A percentile compares a stretch with the other conserved stretches of the same genome.
Evolutionary conservation across 92 coral and sea anemone genomes (phyloP).

Genomic region (Galaxea fascicularis): DNA sequence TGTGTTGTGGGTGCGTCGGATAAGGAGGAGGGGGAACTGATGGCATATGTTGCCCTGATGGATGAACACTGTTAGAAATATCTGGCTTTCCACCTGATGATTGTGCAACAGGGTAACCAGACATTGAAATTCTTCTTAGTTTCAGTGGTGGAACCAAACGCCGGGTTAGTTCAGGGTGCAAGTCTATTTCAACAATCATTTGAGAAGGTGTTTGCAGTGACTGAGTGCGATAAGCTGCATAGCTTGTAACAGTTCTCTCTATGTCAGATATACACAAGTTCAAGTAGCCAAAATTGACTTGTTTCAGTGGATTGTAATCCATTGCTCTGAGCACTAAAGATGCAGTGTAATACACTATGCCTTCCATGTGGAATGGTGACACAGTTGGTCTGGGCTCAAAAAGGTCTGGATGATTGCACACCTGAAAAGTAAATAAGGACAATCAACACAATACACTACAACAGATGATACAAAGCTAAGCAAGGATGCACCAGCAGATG

Average conservation of each 20-base stretch:
- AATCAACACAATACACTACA: not conserved
- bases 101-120: constrained; percentile 39
- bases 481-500: not conserved
- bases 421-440: constrained; percentile 52
- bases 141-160: constrained; percentile 75
- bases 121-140: constrained; percentile 50
- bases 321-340: constrained; percentile 86
- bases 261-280: constrained; percentile 92
- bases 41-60: constrained; percentile 21
- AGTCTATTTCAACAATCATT: constrained; percentile 89
- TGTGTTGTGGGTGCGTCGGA: constrained; percentile 57
- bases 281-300: constrained; percentile 81
- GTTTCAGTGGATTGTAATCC: constrained; percentile 79
- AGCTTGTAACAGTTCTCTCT: constrained; percentile 89
- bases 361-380: constrained; percentile 78
- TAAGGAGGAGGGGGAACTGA: constrained; percentile 43
- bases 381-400: constrained; percentile 95
- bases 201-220: constrained; percentile 87
- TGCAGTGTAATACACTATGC: constrained; percentile 84
- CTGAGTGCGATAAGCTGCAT: constrained; percentile 88
- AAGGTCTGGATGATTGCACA: constrained; percentile 99
- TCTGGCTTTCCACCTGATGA: constrained; percentile 19
- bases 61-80: constrained; percentile 43
- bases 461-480: not conserved
- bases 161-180: constrained; percentile 61